These are phyloP conservation scores for Mus caroli DNA, from an alignment of 2,797 vertebrate species.

Conservation along the genomic window DNA sequence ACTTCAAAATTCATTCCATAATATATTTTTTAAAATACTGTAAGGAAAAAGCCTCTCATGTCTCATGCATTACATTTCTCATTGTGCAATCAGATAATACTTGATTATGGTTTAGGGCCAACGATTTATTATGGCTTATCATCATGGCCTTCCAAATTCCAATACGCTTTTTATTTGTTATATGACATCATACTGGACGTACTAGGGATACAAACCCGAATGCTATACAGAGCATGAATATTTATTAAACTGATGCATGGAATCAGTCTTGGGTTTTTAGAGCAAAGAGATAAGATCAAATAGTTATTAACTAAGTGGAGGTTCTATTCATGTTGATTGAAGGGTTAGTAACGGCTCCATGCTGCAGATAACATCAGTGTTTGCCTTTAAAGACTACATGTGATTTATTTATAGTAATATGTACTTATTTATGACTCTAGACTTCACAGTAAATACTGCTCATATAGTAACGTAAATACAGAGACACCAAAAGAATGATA, in stretches of 20 bases:
- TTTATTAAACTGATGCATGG: not conserved
- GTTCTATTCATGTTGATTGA: not conserved
- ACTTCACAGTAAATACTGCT: not conserved
- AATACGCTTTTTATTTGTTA: slow-evolving; percentile 23
- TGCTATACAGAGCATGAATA: not conserved
- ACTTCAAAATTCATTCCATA: slow-evolving; percentile 41
- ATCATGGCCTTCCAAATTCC: not conserved
- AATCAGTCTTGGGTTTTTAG: slow-evolving; percentile 27
- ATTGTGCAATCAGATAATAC: slow-evolving; percentile 37
- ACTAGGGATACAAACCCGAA: not conserved
- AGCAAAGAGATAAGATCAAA: slow-evolving; percentile 8
- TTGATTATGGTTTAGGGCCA: not conserved
- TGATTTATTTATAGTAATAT: not conserved
- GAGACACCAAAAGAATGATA: not conserved
- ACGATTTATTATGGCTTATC: slow-evolving; percentile 16
- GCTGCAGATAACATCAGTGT: not conserved
- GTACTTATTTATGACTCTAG: not conserved
- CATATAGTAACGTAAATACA: not conserved
- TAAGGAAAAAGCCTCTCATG: not conserved
- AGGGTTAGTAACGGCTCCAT: not conserved
- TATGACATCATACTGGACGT: not conserved
- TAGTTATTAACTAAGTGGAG: not conserved
- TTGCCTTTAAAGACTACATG: not conserved
- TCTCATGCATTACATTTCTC: not conserved
- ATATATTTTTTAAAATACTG: slow-evolving; percentile 49